Percentiles rank a stretch among this genome's conserved stretches.
Evolutionary conservation across 2,113 vertebrate genomes (phyloP).

Genomic region (Merops nubicus): DNA sequence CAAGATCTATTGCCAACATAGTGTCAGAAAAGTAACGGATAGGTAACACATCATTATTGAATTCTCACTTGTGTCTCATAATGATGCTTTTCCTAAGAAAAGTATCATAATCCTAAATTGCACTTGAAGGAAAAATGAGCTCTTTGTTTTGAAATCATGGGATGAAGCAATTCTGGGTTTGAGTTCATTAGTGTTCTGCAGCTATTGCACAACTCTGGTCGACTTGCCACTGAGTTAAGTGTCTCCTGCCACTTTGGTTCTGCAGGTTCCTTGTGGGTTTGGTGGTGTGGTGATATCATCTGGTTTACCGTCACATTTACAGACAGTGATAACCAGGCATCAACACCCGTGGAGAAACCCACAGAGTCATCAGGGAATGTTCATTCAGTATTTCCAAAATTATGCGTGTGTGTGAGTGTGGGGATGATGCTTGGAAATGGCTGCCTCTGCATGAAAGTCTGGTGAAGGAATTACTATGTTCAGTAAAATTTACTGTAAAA

Average conservation of each 20-base stretch:
- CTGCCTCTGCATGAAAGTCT: background rate
- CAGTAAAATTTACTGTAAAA: background rate
- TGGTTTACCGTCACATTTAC: background rate
- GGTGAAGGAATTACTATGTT: background rate
- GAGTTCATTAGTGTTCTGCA: slow-evolving; percentile 24
- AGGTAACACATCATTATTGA: background rate
- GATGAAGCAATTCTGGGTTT: slow-evolving; percentile 53
- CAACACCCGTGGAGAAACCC: slow-evolving; percentile 10
- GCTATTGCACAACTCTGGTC: slow-evolving; percentile 35
- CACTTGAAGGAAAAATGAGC: background rate
- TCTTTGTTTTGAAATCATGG: slow-evolving; percentile 51
- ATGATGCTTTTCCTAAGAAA: slow-evolving; percentile 17
- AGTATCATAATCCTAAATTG: background rate
- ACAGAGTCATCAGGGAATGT: background rate
- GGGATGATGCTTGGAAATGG: background rate
- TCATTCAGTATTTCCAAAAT: slow-evolving; percentile 33
- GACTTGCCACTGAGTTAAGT: slow-evolving; percentile 19
- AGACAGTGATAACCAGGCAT: slow-evolving; percentile 34
- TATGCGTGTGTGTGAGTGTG: background rate
- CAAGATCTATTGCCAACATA: background rate
- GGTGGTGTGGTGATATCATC: slow-evolving; percentile 50
- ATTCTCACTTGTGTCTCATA: slow-evolving; percentile 14
- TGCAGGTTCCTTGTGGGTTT: slow-evolving; percentile 40
- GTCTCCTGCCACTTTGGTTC: background rate
- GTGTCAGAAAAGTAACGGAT: background rate